Conservation (phyloP, 2,888 invertebrate species). For the Cylloceria caligata region DNA sequence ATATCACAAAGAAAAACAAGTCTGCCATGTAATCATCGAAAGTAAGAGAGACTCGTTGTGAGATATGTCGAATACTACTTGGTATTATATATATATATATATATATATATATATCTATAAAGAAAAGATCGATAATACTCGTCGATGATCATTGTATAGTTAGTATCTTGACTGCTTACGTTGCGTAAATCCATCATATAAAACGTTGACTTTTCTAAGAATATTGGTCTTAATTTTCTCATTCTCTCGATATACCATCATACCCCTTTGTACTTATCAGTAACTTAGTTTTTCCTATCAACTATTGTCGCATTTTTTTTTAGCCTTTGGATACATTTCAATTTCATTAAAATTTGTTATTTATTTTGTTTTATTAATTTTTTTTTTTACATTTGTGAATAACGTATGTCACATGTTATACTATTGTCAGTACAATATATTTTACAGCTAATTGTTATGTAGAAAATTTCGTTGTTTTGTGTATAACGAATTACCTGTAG, state of each 20-base stretch:
- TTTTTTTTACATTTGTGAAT: constrained; percentile 5
- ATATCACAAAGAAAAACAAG: constrained; percentile 57
- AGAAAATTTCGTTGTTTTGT: neutral
- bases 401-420: constrained; percentile 12
- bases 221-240: constrained; percentile 10
- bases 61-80: constrained; percentile 38
- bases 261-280: constrained; percentile 3
- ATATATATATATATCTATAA: constrained; percentile 8
- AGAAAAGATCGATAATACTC: constrained; percentile 25
- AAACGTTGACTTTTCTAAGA: constrained; percentile 65
- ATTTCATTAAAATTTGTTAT: too few relatives aligned
- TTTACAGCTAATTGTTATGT: constrained; percentile 32
- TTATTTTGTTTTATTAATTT: neutral
- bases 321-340: too few relatives aligned
- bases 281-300: constrained; percentile 2
- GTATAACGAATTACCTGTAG: neutral
- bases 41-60: constrained; percentile 61
- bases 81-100: constrained; percentile 50
- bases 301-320: neutral
- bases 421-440: constrained; percentile 33
- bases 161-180: constrained; percentile 49
- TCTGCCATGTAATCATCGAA: constrained; percentile 69
- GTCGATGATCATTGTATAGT: constrained; percentile 61
- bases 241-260: constrained; percentile 14
- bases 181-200: constrained; percentile 49